Evolutionary conservation across 2,888 invertebrate species (phyloP).

Genomic region (Camponotus fellah): DNA sequence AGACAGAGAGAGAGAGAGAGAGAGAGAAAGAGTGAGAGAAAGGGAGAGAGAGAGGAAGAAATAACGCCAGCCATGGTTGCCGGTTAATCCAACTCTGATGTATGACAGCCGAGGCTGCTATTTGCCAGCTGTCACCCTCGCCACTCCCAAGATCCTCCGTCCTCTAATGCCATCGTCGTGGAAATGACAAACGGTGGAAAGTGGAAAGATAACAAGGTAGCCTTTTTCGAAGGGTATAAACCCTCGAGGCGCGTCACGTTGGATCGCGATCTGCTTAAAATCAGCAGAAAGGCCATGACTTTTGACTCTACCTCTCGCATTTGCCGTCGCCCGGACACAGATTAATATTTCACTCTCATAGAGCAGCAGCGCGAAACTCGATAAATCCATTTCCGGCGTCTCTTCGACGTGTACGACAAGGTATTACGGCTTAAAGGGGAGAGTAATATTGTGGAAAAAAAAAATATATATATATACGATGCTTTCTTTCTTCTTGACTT

Average conservation of each 20-base stretch:
- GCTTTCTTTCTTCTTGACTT: neutral
- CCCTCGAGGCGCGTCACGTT: slow-evolving; percentile 41
- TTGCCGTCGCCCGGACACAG: slow-evolving; percentile 5
- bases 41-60: slow-evolving; percentile 19
- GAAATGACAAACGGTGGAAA: slow-evolving; percentile 73
- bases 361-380: slow-evolving; percentile 18
- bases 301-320: slow-evolving; percentile 9
- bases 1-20: neutral
- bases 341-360: slow-evolving; percentile 26
- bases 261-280: slow-evolving; percentile 62
- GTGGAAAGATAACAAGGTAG: slow-evolving; percentile 72
- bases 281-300: slow-evolving; percentile 24
- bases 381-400: slow-evolving; percentile 29
- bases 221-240: slow-evolving; percentile 29
- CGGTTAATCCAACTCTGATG: slow-evolving; percentile 66
- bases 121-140: slow-evolving; percentile 33
- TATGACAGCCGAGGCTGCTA: slow-evolving; percentile 57
- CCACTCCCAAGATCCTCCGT: slow-evolving; percentile 33
- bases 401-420: neutral
- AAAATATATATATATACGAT: neutral
- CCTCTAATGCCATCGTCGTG: slow-evolving; percentile 57
- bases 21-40: neutral
- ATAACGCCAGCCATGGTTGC: slow-evolving; percentile 12
- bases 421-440: slow-evolving; percentile 2
- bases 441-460: slow-evolving; percentile 2